phyloP scores from a whole-genome alignment of 2,113 vertebrate species.

The Lepisosteus oculatus region DNA sequence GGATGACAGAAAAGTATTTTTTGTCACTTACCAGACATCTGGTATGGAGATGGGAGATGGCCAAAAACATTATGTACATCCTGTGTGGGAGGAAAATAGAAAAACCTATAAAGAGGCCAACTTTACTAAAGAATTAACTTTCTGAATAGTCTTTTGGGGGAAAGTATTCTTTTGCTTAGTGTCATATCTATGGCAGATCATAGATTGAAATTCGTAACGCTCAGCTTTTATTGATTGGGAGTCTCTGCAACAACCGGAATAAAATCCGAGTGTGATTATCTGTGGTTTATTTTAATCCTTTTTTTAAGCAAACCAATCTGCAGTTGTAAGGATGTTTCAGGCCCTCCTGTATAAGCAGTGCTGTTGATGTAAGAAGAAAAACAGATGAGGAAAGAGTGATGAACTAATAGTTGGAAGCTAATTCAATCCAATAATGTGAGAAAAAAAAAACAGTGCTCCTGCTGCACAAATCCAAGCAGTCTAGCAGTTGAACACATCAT shows the following conservation, averaged over 20 bases:
- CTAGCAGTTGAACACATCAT: too few species aligned
- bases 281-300: background rate
- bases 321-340: background rate
- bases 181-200: too few species aligned
- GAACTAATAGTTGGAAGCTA: too few species aligned
- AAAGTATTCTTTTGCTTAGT: background rate
- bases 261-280: background rate
- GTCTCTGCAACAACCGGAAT: background rate
- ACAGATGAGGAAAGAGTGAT: too few species aligned
- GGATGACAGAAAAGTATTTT: background rate
- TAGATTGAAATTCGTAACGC: too few species aligned
- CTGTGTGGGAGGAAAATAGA: background rate
- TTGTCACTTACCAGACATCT: background rate
- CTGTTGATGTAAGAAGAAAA: too few species aligned
- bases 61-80: conserved; percentile 1
- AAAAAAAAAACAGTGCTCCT: too few species aligned
- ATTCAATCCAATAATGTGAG: too few species aligned
- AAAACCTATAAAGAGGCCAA: background rate
- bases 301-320: too few species aligned
- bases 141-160: background rate
- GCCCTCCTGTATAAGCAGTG: background rate
- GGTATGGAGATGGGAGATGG: background rate
- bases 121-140: background rate
- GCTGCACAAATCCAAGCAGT: too few species aligned
- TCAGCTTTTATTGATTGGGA: too few species aligned